Conservation (phyloP, 2,797 vertebrate species). For the Loris lydekkerianus region DNA sequence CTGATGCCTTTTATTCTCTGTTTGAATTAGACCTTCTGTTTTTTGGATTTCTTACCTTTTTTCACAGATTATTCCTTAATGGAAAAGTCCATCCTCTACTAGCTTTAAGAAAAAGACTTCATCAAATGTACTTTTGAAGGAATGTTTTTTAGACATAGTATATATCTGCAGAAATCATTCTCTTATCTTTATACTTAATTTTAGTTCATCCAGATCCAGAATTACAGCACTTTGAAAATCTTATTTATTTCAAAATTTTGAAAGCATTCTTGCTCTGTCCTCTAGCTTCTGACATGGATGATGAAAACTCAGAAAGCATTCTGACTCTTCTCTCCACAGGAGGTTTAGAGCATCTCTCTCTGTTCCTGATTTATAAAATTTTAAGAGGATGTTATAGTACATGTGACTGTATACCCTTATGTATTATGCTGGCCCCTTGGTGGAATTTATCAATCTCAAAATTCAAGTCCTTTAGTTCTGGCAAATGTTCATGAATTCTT, state of each 20-base stretch:
- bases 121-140: background rate
- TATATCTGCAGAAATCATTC: background rate
- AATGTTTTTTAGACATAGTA: background rate
- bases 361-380: background rate
- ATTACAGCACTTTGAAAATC: background rate
- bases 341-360: background rate
- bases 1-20: background rate
- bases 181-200: background rate
- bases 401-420: background rate
- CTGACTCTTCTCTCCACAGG: background rate
- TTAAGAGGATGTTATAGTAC: background rate
- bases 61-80: background rate
- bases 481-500: background rate
- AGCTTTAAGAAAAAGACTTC: background rate
- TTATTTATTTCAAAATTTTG: background rate
- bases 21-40: background rate
- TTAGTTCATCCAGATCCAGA: background rate
- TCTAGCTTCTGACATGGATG: background rate
- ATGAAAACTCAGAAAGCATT: background rate
- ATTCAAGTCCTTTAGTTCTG: background rate
- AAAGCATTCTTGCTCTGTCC: background rate
- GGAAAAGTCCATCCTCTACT: background rate
- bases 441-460: background rate
- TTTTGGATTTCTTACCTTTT: background rate
- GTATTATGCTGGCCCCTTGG: background rate